Conservation (phyloP, 2,113 vertebrate species). For the Odocoileus hemionus region DNA sequence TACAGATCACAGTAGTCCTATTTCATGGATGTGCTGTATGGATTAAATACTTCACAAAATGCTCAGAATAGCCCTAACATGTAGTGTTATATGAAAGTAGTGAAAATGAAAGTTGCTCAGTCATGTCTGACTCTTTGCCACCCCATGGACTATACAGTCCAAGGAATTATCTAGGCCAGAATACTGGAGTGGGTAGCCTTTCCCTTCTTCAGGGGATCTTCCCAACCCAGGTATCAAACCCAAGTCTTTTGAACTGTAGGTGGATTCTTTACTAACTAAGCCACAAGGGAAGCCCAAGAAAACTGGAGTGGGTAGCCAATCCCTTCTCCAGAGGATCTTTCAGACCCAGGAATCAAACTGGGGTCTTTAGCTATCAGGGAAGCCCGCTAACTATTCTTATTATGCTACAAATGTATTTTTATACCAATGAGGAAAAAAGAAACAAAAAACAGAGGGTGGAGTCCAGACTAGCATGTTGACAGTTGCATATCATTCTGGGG, state of each 20-base stretch:
- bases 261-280: background rate
- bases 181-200: background rate
- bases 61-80: background rate
- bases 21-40: background rate
- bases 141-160: background rate
- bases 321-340: background rate
- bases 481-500: background rate
- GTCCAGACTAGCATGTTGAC: background rate
- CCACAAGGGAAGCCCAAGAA: background rate
- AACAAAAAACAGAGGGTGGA: background rate
- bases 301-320: background rate
- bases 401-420: background rate
- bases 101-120: background rate
- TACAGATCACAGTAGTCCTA: background rate
- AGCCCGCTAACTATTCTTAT: background rate
- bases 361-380: background rate
- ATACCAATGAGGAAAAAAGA: background rate
- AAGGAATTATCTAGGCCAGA: background rate
- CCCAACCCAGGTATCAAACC: background rate
- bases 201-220: background rate
- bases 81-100: background rate
- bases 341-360: accelerated
- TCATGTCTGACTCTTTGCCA: background rate
- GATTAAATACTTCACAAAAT: background rate
- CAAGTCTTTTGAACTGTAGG: background rate